Evolutionary conservation across 2,888 invertebrate genomes (phyloP).

Genomic region (Anodontia alba): DNA sequence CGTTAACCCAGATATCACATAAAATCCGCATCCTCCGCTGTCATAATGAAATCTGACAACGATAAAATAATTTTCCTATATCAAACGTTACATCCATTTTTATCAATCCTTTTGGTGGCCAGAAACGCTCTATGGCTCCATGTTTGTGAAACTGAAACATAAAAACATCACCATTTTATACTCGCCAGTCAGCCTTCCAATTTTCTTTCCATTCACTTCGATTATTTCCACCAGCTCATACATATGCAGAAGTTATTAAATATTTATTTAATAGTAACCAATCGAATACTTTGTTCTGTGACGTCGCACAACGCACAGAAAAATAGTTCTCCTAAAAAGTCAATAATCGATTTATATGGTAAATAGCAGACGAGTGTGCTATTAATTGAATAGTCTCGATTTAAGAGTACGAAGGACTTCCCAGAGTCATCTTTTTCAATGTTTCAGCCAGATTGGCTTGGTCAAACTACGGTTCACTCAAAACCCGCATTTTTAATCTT

Average conservation of each 20-base stretch:
- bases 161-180: constrained; percentile 4
- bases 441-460: no score
- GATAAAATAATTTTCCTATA: background rate
- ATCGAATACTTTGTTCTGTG: constrained; percentile 57
- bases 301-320: constrained; percentile 43
- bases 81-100: background rate
- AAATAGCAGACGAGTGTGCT: constrained; percentile 3
- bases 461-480: no score
- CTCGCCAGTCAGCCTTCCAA: background rate
- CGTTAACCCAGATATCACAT: background rate
- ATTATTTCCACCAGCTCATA: constrained; percentile 33
- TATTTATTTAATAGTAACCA: constrained; percentile 65
- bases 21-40: constrained; percentile 18
- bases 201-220: constrained; percentile 52
- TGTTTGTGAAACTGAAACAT: background rate
- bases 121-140: background rate
- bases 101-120: background rate
- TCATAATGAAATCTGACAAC: constrained; percentile 15
- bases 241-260: constrained; percentile 69
- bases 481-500: no score
- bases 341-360: constrained; percentile 20
- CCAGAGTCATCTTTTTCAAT: no score
- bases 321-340: constrained; percentile 13
- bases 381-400: constrained; percentile 14
- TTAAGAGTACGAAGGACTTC: background rate